phyloP scores from a whole-genome alignment of 1,140 invertebrate species.

The Pygmarrhopalites habei region DNA sequence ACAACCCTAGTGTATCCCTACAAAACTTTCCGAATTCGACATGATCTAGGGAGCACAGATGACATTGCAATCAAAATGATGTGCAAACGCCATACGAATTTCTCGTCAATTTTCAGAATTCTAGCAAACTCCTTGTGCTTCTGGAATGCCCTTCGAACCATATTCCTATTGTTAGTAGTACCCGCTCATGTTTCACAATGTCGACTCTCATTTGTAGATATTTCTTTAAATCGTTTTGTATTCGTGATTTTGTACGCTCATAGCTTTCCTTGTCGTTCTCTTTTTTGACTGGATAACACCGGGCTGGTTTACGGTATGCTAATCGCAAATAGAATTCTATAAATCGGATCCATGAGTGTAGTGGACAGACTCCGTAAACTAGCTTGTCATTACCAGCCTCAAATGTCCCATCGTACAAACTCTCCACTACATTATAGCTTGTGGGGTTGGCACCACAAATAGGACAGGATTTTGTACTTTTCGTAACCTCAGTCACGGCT shows the following conservation, averaged over 20 bases:
- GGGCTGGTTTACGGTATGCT: background rate
- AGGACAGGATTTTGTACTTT: background rate
- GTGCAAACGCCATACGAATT: background rate
- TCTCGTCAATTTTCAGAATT: conserved; percentile 6
- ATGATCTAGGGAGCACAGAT: background rate
- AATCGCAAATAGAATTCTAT: conserved; percentile 2
- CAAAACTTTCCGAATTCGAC: conserved; percentile 11
- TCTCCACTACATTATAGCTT: background rate
- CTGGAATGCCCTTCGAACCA: conserved; percentile 12
- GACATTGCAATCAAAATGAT: conserved; percentile 5
- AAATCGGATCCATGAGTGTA: conserved; percentile 5
- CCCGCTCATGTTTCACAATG: conserved; percentile 2
- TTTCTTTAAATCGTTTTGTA: conserved; percentile 6
- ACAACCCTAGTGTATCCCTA: background rate
- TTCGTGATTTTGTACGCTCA: background rate
- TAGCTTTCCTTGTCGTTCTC: background rate
- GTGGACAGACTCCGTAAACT: background rate
- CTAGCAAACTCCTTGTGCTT: conserved; percentile 2
- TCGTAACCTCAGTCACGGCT: background rate
- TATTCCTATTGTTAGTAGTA: conserved; percentile 21
- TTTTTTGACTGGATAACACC: background rate
- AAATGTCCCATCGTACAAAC: background rate
- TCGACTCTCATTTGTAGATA: conserved; percentile 15
- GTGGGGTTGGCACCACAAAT: background rate
- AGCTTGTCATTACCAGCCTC: background rate